Evolutionary conservation across 2,797 vertebrate species (phyloP).

Genomic region (Micrastur ruficollis): DNA sequence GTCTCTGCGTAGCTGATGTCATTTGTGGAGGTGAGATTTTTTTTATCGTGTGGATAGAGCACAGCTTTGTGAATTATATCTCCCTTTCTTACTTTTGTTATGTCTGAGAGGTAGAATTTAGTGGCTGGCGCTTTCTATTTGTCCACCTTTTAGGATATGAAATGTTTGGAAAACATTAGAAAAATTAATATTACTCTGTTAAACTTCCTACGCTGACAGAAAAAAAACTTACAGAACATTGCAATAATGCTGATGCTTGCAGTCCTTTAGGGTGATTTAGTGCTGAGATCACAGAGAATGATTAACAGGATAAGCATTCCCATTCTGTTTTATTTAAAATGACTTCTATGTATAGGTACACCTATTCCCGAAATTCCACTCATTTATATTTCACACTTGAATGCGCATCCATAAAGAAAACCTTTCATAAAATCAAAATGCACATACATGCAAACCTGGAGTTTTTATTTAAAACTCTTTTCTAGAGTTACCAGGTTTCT

Average conservation of each 20-base stretch:
- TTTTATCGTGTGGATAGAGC: background rate
- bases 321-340: background rate
- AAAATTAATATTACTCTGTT: background rate
- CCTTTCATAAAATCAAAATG: background rate
- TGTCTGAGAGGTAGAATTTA: background rate
- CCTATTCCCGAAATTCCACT: background rate
- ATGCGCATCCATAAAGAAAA: background rate
- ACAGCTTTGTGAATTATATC: background rate
- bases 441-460: background rate
- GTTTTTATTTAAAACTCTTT: background rate
- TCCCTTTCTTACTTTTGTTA: background rate
- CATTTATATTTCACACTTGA: background rate
- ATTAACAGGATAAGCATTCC: background rate
- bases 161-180: background rate
- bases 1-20: background rate
- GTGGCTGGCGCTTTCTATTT: background rate
- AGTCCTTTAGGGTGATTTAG: conserved; percentile 10
- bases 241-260: background rate
- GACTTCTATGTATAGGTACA: background rate
- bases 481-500: background rate
- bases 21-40: background rate
- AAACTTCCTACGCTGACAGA: background rate
- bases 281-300: conserved; percentile 34
- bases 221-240: background rate
- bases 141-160: background rate